These are phyloP conservation scores for Turnix velox DNA, from an alignment of 2,113 vertebrate genomes.

Conservation along the genomic window DNA sequence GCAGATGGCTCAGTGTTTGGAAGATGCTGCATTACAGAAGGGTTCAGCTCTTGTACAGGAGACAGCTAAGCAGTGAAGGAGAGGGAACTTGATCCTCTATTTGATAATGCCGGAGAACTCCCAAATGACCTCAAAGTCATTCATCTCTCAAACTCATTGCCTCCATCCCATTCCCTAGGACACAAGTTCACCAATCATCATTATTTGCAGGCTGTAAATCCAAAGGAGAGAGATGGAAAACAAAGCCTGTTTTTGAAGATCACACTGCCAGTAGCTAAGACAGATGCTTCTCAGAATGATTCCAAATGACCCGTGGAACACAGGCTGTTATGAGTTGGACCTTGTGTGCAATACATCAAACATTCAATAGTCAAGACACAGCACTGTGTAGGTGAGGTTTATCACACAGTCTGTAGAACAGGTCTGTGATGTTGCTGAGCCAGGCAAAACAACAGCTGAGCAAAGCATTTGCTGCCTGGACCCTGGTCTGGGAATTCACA, in stretches of 20 bases:
- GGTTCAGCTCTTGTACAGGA: background rate
- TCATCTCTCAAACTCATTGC: slow-evolving; percentile 14
- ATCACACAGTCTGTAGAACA: background rate
- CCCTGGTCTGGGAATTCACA: background rate
- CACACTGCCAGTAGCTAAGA: background rate
- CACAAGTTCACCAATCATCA: slow-evolving; percentile 12
- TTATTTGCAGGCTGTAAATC: slow-evolving; percentile 16
- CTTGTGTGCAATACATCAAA: slow-evolving; percentile 10
- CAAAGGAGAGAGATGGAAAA: background rate
- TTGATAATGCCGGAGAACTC: background rate
- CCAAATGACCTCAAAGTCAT: background rate
- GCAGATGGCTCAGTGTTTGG: background rate
- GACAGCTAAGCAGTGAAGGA: background rate
- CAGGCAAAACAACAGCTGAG: background rate
- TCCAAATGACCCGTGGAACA: slow-evolving; percentile 41
- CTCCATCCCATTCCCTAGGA: background rate
- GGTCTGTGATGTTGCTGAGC: background rate
- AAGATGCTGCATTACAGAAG: background rate
- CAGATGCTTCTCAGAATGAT: background rate
- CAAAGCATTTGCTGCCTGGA: background rate
- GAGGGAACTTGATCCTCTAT: background rate
- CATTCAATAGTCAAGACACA: background rate
- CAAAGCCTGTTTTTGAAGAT: slow-evolving; percentile 18
- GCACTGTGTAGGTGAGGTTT: background rate
- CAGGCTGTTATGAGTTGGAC: background rate